These are phyloP conservation scores for Achlya flavicornis DNA, from an alignment of 2,888 invertebrate species.

Conservation along the genomic window DNA sequence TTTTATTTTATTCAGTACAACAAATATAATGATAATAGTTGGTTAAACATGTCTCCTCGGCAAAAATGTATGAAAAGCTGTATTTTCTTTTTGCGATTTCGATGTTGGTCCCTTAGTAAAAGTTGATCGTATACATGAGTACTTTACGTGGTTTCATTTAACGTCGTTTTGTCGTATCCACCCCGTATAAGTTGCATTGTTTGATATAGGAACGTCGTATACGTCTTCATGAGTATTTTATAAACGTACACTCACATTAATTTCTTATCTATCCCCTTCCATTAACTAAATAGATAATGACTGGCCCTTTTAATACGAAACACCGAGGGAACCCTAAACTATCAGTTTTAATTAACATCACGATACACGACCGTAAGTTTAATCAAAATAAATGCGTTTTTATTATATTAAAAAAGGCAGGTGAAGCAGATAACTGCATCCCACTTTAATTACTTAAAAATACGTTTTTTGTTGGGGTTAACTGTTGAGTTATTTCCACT, in stretches of 20 bases:
- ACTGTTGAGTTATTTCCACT: conserved; percentile 9
- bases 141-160: too few species aligned
- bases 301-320: neutral
- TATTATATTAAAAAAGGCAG: conserved; percentile 11
- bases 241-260: neutral
- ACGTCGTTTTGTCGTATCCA: too few species aligned
- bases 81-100: too few species aligned
- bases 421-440: conserved; percentile 8
- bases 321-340: neutral
- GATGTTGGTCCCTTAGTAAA: too few species aligned
- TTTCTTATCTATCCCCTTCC: neutral
- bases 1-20: too few species aligned
- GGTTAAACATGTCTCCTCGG: too few species aligned
- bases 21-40: too few species aligned
- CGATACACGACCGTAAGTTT: neutral
- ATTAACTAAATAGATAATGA: conserved; percentile 1
- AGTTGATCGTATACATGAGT: too few species aligned
- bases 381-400: conserved; percentile 10
- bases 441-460: conserved; percentile 11
- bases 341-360: conserved; percentile 1
- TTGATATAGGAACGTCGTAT: too few species aligned
- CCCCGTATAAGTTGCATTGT: too few species aligned
- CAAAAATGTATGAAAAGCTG: too few species aligned
- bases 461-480: conserved; percentile 1
- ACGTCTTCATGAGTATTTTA: too few species aligned